phyloP scores from a whole-genome alignment of 2,888 invertebrate species.

The Romanomermis culicivorax region DNA sequence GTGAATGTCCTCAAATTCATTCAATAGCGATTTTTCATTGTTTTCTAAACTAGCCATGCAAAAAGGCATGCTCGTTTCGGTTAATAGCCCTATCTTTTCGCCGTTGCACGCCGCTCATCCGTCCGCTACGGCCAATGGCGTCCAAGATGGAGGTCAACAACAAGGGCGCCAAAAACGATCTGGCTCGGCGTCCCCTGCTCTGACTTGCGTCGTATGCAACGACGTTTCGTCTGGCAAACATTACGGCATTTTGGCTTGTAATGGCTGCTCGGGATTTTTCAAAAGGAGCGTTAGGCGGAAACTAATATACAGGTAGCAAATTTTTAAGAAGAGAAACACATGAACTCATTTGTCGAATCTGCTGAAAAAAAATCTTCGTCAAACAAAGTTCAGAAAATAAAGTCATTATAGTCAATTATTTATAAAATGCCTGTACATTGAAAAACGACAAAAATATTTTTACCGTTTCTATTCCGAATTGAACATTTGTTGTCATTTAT shows the following conservation, averaged over 20 bases:
- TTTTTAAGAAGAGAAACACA: no score
- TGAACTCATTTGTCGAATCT: not conserved
- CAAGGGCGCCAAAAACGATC: not conserved
- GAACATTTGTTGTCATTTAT: no score
- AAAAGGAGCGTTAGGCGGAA: conserved; percentile 84
- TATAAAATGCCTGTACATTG: no score
- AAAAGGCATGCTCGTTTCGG: no score
- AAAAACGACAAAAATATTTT: no score
- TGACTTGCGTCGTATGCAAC: conserved; percentile 18
- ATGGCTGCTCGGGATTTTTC: conserved; percentile 97
- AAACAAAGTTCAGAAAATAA: not conserved
- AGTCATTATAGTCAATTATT: not conserved
- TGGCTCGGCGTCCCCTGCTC: conserved; percentile 7
- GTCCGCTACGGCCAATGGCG: not conserved
- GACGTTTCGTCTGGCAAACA: conserved; percentile 27
- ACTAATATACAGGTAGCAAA: conserved; percentile 56
- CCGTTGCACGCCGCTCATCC: no score
- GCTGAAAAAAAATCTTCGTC: not conserved
- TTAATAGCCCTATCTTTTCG: no score
- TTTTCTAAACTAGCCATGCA: no score
- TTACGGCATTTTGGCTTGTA: conserved; percentile 71
- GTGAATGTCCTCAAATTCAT: no score
- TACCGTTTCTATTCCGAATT: no score
- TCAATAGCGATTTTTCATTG: no score
- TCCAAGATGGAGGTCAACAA: not conserved